phyloP scores from a whole-genome alignment of 1,140 invertebrate species.

The Trichoplusia ni region DNA sequence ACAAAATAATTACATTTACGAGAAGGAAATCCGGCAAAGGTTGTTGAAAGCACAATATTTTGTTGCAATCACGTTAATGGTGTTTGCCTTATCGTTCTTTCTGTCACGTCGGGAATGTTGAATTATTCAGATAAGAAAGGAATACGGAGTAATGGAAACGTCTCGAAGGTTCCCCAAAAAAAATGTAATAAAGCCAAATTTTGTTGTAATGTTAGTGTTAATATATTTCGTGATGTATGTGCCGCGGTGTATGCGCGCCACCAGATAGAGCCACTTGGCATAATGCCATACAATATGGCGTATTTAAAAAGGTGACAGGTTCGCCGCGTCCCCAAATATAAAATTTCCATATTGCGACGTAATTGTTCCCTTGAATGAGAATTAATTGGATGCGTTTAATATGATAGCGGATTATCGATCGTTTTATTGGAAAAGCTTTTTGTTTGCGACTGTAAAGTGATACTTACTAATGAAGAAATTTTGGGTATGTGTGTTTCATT shows the following conservation, averaged over 20 bases:
- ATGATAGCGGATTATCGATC: constrained; percentile 6
- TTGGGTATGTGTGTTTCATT: too few relatives aligned
- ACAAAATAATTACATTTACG: background rate
- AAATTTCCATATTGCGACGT: background rate
- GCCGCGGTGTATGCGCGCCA: constrained; percentile 31
- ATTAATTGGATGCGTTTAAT: constrained; percentile 9
- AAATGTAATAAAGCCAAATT: constrained; percentile 43
- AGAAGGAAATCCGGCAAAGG: background rate
- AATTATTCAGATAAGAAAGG: constrained; percentile 45
- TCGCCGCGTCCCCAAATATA: background rate
- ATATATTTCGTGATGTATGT: constrained; percentile 40
- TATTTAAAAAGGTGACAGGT: constrained; percentile 12
- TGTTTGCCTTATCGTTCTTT: constrained; percentile 35
- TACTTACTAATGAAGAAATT: too few relatives aligned
- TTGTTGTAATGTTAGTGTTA: constrained; percentile 39
- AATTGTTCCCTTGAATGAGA: constrained; percentile 11
- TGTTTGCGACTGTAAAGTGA: too few relatives aligned
- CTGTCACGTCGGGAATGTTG: constrained; percentile 37
- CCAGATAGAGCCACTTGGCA: constrained; percentile 47
- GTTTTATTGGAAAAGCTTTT: constrained; percentile 10
- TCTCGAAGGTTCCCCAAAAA: constrained; percentile 38
- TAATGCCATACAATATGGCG: constrained; percentile 40
- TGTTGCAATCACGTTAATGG: constrained; percentile 47
- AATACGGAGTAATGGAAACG: constrained; percentile 45
- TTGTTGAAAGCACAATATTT: constrained; percentile 34